phyloP scores from a whole-genome alignment of 92 coral and sea anemone genomes.

The Hydrozoanthus gracilis region DNA sequence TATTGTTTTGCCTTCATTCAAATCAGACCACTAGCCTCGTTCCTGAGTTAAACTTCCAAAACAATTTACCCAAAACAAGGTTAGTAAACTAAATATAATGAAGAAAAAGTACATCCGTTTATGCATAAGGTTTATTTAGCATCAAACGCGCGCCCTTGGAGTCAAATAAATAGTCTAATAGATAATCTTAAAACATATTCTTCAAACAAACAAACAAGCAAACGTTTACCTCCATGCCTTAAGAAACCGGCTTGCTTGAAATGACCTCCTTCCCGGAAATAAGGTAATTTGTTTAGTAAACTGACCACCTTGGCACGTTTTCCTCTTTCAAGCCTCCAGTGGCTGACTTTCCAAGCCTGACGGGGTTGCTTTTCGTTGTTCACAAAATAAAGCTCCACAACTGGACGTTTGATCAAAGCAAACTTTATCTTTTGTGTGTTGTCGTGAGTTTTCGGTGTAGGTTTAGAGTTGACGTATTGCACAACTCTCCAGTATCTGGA shows the following conservation, averaged over 20 bases:
- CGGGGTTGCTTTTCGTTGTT: background rate
- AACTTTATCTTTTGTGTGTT: background rate
- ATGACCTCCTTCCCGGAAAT: constrained; percentile 6
- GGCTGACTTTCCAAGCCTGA: constrained; percentile 21
- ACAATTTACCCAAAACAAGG: no score
- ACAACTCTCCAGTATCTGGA: background rate
- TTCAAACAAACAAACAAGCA: background rate
- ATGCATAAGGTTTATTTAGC: no score
- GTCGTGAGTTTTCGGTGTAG: background rate
- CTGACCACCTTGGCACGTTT: background rate
- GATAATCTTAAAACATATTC: no score
- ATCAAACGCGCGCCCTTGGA: no score
- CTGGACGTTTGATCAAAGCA: constrained; percentile 6
- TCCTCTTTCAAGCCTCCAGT: background rate
- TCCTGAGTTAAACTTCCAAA: no score
- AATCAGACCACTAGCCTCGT: no score
- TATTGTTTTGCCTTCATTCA: no score
- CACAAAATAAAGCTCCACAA: constrained; percentile 19
- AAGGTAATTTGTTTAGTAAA: background rate
- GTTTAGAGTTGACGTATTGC: background rate
- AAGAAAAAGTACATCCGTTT: no score
- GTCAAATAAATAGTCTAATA: no score
- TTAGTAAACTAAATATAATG: no score
- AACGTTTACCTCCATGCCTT: constrained; percentile 2
- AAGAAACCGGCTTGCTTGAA: constrained; percentile 20